Conservation (phyloP, 2,888 invertebrate species). For the Orchestes rusci region DNA sequence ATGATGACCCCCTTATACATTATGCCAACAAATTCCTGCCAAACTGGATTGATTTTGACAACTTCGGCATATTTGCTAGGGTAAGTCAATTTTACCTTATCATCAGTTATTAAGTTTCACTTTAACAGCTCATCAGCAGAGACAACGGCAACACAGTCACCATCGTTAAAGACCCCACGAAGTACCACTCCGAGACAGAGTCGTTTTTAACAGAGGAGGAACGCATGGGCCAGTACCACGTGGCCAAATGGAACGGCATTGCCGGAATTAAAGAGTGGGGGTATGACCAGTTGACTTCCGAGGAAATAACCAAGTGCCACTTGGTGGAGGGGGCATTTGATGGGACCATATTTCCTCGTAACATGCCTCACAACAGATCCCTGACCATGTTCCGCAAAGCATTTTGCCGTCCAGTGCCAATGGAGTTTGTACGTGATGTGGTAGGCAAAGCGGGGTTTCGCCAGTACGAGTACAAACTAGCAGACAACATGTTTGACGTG, state of each 20-base stretch:
- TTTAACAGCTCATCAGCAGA: constrained; percentile 48
- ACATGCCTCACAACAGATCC: constrained; percentile 48
- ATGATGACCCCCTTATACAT: constrained; percentile 64
- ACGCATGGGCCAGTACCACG: constrained; percentile 45
- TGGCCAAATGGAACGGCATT: constrained; percentile 57
- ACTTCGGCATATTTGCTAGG: constrained; percentile 74
- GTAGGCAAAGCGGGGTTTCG: constrained; percentile 48
- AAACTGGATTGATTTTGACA: constrained; percentile 69
- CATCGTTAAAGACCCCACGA: constrained; percentile 44
- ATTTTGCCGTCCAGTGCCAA: constrained; percentile 64
- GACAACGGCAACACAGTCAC: constrained; percentile 55
- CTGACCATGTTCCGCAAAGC: constrained; percentile 64
- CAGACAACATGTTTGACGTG: constrained; percentile 53
- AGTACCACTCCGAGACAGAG: constrained; percentile 27
- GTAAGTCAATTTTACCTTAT: constrained; percentile 46
- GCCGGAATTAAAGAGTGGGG: constrained; percentile 65
- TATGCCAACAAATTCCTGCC: constrained; percentile 66
- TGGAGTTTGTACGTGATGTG: constrained; percentile 43
- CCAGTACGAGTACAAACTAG: constrained; percentile 54
- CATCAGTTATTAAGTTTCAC: background rate
- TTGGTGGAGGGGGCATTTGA: constrained; percentile 61
- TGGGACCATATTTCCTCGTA: constrained; percentile 62
- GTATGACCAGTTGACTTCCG: constrained; percentile 41
- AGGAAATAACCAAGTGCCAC: constrained; percentile 56
- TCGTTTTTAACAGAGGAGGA: constrained; percentile 32